phyloP scores from a whole-genome alignment of 2,113 vertebrate genomes.

The Campylorhamphus procurvoides region DNA sequence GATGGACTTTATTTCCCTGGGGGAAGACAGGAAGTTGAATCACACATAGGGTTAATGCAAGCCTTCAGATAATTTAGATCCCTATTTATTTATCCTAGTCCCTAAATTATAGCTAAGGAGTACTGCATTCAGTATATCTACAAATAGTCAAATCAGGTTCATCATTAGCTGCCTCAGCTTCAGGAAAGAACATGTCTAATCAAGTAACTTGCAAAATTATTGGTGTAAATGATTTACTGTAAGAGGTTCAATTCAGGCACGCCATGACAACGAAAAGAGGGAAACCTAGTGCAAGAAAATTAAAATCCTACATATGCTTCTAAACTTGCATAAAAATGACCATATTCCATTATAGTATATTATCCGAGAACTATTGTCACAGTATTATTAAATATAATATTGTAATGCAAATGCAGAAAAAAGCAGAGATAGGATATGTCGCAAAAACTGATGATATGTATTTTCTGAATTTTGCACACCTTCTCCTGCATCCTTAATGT shows the following conservation, averaged over 20 bases:
- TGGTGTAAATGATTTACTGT: slow-evolving; percentile 18
- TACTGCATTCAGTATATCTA: background rate
- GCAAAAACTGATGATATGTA: background rate
- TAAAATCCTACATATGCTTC: slow-evolving; percentile 31
- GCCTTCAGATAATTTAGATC: background rate
- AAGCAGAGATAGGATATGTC: background rate
- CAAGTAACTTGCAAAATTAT: slow-evolving; percentile 30
- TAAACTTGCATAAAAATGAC: slow-evolving; percentile 32
- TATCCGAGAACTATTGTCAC: slow-evolving; percentile 14
- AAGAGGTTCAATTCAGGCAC: slow-evolving; percentile 22
- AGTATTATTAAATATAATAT: slow-evolving; percentile 14
- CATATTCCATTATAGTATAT: slow-evolving; percentile 14
- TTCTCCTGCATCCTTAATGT: background rate
- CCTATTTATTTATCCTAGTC: background rate
- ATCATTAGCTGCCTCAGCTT: slow-evolving; percentile 3
- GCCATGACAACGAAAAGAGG: slow-evolving; percentile 2
- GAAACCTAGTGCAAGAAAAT: slow-evolving; percentile 20
- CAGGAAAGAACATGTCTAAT: background rate
- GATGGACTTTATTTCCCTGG: background rate
- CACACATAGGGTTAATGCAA: background rate
- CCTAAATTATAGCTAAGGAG: background rate
- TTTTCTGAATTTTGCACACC: background rate
- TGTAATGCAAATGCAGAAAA: slow-evolving; percentile 46
- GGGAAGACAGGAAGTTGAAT: background rate
- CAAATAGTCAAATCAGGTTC: slow-evolving; percentile 4